Base-by-base conservation (phyloP, 2,113 vertebrate species). In the Coptodon rendalli region DNA sequence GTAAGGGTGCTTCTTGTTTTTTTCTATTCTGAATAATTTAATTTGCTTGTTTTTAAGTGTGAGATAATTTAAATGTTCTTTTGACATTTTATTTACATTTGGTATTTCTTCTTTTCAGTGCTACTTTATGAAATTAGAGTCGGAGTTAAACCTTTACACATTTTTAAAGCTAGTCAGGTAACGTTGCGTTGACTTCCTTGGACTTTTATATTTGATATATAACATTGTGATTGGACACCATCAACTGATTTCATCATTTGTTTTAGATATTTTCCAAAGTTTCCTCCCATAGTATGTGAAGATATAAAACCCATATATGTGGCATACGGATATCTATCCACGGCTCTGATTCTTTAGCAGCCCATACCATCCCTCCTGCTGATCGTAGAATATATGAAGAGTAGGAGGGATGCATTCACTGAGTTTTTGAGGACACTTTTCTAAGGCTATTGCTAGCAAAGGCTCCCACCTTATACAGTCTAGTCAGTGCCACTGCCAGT, bases 41-140 rank as follows among this genome's bases (percentile, higher is more conserved):
- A 56, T 17, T 80, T 16, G 34, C 2, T 34, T 56, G 14, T 52
- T 79, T 79, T n/a, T 11, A 4, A 50, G 2, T 50, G 0, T 50
- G 73, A 9, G 45, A 9, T 1, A 0, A 73, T 73, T 73, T 0
- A 14, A 48, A 45, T 73, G 22, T 73, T 71, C n/a, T 0, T 9
- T 73, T 45, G 22, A 24, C 40, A 45, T 73, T 73, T 43, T 73
- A 45, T 17, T 45, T 24, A 73, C 2, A 17, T 24, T 16, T 43
- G 36, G n/a, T 71, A 24, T 45, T 73, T 73, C 40, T 73, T 45
- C 68, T 73, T 73, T 73, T 73, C 0, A 45, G 40, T 17, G 8
- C 2, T 2, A 24, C 40, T 73, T 78, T 12, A 17, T 12, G 24
- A 31, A 78, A 19, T 78, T 48, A 50, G 24, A 50, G 9, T 11